phyloP scores from a whole-genome alignment of 2,113 vertebrate species.

The Lepus europaeus region DNA sequence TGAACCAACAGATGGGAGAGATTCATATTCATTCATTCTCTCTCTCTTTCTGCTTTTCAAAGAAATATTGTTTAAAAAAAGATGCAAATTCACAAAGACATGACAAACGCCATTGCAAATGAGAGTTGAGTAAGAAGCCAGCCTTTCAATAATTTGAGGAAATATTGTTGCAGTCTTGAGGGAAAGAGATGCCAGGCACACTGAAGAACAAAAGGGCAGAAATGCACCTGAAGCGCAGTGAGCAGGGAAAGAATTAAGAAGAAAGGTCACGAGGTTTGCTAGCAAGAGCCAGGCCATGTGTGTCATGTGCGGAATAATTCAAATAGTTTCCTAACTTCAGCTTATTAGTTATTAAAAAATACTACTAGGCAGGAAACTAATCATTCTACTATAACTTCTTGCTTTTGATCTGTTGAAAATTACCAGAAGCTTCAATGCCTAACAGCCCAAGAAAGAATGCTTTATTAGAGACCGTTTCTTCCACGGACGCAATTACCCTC shows the following conservation, averaged over 20 bases:
- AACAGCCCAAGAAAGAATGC: constrained; percentile 48
- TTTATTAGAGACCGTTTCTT: constrained; percentile 39
- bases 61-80: too few relatives aligned
- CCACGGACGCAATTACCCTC: constrained; percentile 28
- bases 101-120: not conserved
- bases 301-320: not conserved
- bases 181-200: not conserved
- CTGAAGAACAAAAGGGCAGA: not conserved
- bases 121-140: constrained; percentile 25
- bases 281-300: not conserved
- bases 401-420: constrained; percentile 59
- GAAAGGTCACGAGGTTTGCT: not conserved
- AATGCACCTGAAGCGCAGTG: not conserved
- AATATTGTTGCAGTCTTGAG: not conserved
- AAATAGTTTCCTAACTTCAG: not conserved
- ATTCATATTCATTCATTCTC: too few relatives aligned
- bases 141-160: constrained; percentile 9
- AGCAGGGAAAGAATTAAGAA: not conserved
- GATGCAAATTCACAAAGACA: constrained; percentile 39
- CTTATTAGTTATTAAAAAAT: constrained; percentile 31
- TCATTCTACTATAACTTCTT: constrained; percentile 20
- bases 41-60: too few relatives aligned
- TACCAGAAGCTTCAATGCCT: constrained; percentile 31
- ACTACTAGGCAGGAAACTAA: constrained; percentile 8
- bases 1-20: too few relatives aligned